These are phyloP conservation scores for Chrysolina oricalcia DNA, from an alignment of 2,888 invertebrate species.

Conservation along the genomic window DNA sequence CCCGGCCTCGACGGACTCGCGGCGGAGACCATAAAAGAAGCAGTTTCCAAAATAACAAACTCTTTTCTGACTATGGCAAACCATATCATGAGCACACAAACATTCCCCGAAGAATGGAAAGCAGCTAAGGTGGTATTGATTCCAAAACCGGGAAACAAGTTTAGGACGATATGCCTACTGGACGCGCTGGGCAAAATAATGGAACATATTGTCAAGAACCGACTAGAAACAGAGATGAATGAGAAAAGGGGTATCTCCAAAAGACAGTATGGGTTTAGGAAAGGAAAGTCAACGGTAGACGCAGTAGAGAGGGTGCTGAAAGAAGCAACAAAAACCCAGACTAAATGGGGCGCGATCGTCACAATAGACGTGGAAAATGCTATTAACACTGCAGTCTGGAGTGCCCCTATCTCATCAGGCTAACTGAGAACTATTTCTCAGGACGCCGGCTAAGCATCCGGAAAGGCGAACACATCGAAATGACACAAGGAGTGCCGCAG, in stretches of 20 bases:
- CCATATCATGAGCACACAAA: constrained; percentile 4
- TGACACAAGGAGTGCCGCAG: not conserved
- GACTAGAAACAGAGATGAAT: not conserved
- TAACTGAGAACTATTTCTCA: too few species aligned
- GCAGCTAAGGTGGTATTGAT: constrained; percentile 25
- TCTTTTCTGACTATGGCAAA: not conserved
- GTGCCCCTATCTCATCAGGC: too few species aligned
- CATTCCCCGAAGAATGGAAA: constrained; percentile 13
- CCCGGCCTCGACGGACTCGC: constrained; percentile 10
- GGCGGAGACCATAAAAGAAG: constrained; percentile 1
- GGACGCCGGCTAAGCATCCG: too few species aligned
- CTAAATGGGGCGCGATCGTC: too few species aligned
- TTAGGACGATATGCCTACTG: not conserved
- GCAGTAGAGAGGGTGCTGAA: not conserved
- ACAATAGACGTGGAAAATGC: too few species aligned
- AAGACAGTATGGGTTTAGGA: not conserved
- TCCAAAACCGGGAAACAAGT: constrained; percentile 16
- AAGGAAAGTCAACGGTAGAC: not conserved
- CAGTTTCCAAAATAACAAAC: not conserved
- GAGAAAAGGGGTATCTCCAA: not conserved
- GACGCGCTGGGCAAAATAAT: not conserved
- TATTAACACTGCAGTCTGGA: too few species aligned
- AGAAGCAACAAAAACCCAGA: too few species aligned
- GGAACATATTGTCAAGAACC: not conserved
- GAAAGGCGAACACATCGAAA: not conserved